phyloP scores from a whole-genome alignment of 2,888 invertebrate genomes.

The Pterostichus madidus region DNA sequence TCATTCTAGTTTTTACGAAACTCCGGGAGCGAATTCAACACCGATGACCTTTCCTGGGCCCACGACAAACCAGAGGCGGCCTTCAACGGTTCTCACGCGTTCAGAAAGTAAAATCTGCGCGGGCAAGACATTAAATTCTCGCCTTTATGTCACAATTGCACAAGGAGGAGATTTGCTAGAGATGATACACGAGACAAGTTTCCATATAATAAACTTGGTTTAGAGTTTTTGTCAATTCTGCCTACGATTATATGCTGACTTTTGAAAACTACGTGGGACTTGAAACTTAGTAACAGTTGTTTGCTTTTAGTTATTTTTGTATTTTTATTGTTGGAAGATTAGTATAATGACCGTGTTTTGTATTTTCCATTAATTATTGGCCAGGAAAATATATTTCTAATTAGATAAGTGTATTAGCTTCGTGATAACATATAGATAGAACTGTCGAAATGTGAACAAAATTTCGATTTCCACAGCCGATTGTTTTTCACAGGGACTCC shows the following conservation, averaged over 20 bases:
- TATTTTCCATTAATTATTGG: too few relatives aligned
- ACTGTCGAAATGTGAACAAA: too few relatives aligned
- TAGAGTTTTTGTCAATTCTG: constrained; percentile 11
- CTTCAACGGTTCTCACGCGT: constrained; percentile 61
- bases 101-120: constrained; percentile 61
- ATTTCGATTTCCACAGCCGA: too few relatives aligned
- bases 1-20: constrained; percentile 6
- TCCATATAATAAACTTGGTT: constrained; percentile 25
- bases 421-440: too few relatives aligned
- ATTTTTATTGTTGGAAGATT: background rate
- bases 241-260: constrained; percentile 30
- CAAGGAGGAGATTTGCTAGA: constrained; percentile 2
- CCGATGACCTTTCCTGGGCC: constrained; percentile 57
- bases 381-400: too few relatives aligned
- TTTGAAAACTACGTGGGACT: constrained; percentile 26
- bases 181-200: constrained; percentile 17
- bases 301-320: background rate
- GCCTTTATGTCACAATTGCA: background rate
- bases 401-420: too few relatives aligned
- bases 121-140: background rate
- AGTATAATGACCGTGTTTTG: too few relatives aligned
- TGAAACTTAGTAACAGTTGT: background rate
- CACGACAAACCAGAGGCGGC: constrained; percentile 41
- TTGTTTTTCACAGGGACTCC: too few relatives aligned
- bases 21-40: constrained; percentile 9